Conservation (phyloP, 2,888 invertebrate genomes). For the Alentia gelatinosa region DNA sequence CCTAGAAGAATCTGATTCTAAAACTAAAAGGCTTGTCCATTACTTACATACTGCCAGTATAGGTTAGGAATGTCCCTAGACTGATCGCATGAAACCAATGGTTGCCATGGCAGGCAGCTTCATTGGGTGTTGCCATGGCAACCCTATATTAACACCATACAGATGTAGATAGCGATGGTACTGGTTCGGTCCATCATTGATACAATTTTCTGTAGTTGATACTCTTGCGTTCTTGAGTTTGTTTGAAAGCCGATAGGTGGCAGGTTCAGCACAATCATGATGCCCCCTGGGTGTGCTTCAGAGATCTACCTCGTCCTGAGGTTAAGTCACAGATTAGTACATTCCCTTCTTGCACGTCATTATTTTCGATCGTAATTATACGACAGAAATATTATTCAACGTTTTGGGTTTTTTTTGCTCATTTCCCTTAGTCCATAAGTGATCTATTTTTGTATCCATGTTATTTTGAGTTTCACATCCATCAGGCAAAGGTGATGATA, state of each 20-base stretch:
- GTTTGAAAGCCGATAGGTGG: neutral
- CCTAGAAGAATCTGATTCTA: neutral
- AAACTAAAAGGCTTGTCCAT: constrained; percentile 23
- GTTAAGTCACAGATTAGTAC: neutral
- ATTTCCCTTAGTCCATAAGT: constrained; percentile 7
- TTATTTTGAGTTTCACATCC: neutral
- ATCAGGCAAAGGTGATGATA: neutral
- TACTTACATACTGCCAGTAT: constrained; percentile 39
- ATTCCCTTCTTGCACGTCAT: neutral
- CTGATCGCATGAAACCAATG: neutral
- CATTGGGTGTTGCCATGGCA: neutral
- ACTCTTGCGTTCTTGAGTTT: neutral
- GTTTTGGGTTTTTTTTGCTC: neutral
- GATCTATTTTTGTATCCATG: constrained; percentile 26
- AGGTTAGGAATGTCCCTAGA: constrained; percentile 41
- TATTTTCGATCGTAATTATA: neutral
- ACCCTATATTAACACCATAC: constrained; percentile 7
- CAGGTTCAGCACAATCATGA: neutral
- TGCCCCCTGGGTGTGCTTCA: neutral
- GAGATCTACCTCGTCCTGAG: neutral
- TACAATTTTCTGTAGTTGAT: neutral
- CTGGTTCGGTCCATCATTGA: constrained; percentile 34
- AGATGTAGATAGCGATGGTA: constrained; percentile 22
- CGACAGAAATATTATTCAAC: neutral
- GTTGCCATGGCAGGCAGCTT: neutral